Evolutionary conservation across 2,888 invertebrate genomes (phyloP).

Genomic region (Schizaphis graminum): DNA sequence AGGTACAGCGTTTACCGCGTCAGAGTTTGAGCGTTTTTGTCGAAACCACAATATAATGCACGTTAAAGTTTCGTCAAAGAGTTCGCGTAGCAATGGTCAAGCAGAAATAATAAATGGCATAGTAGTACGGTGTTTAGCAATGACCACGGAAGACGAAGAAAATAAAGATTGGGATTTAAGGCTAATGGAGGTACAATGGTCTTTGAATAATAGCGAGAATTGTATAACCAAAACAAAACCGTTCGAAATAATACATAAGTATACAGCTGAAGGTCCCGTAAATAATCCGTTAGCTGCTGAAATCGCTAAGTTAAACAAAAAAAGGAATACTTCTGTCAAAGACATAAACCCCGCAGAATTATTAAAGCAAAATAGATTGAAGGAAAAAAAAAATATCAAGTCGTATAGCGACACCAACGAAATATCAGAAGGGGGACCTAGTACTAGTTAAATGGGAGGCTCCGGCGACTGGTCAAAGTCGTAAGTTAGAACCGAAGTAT

Average conservation of each 20-base stretch:
- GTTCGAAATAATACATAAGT: background rate
- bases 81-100: slow-evolving; percentile 52
- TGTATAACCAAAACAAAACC: slow-evolving; percentile 30
- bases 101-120: slow-evolving; percentile 45
- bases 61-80: slow-evolving; percentile 47
- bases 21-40: slow-evolving; percentile 57
- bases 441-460: slow-evolving; percentile 35
- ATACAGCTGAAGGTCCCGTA: background rate
- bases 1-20: slow-evolving; percentile 56
- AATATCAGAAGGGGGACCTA: slow-evolving; percentile 10
- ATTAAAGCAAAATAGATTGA: slow-evolving; percentile 1
- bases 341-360: background rate
- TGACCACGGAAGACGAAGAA: background rate
- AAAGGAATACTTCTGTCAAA: slow-evolving; percentile 9
- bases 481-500: slow-evolving; percentile 48
- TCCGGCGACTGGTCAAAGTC: slow-evolving; percentile 1
- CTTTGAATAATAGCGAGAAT: slow-evolving; percentile 10
- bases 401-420: background rate
- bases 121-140: slow-evolving; percentile 3
- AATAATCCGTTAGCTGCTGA: slow-evolving; percentile 21
- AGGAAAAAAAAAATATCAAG: slow-evolving; percentile 29
- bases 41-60: slow-evolving; percentile 33
- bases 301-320: slow-evolving; percentile 4
- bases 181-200: slow-evolving; percentile 45
- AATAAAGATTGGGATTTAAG: slow-evolving; percentile 29